Evolutionary conservation across 2,888 invertebrate genomes (phyloP).

Genomic region (Xanthia icteritia): DNA sequence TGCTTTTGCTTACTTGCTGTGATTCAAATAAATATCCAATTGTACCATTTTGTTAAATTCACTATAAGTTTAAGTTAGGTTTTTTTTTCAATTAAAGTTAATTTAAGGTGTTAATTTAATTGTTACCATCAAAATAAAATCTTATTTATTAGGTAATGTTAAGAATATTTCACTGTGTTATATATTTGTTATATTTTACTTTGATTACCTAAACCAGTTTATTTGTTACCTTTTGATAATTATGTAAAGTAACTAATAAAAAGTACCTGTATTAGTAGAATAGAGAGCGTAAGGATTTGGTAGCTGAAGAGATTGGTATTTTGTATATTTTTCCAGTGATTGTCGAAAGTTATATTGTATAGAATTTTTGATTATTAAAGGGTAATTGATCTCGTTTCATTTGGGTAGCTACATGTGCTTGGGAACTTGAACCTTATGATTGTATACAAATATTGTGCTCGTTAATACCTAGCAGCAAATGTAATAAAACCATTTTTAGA

Average conservation of each 20-base stretch:
- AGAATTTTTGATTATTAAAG: slow-evolving; percentile 55
- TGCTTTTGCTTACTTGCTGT: slow-evolving; percentile 88
- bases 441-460: slow-evolving; percentile 72
- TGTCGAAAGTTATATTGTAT: slow-evolving; percentile 69
- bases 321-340: slow-evolving; percentile 76
- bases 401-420: slow-evolving; percentile 67
- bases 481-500: slow-evolving; percentile 66
- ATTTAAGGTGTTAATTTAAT: slow-evolving; percentile 50
- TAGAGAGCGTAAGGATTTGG: slow-evolving; percentile 57
- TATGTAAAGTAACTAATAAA: slow-evolving; percentile 55
- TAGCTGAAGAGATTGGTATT: slow-evolving; percentile 71
- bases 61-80: slow-evolving; percentile 65
- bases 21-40: slow-evolving; percentile 70
- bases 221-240: slow-evolving; percentile 37
- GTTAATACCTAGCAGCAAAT: slow-evolving; percentile 68
- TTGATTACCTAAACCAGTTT: slow-evolving; percentile 44
- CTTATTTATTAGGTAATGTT: slow-evolving; percentile 58
- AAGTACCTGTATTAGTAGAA: slow-evolving; percentile 65
- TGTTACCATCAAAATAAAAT: slow-evolving; percentile 31
- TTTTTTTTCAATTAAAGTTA: slow-evolving; percentile 59
- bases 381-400: slow-evolving; percentile 76
- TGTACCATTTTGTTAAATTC: slow-evolving; percentile 68
- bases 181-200: slow-evolving; percentile 50
- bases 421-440: slow-evolving; percentile 65
- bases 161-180: slow-evolving; percentile 49